Conservation (phyloP, 1,140 invertebrate species). For the Pollicipes pollicipes region DNA sequence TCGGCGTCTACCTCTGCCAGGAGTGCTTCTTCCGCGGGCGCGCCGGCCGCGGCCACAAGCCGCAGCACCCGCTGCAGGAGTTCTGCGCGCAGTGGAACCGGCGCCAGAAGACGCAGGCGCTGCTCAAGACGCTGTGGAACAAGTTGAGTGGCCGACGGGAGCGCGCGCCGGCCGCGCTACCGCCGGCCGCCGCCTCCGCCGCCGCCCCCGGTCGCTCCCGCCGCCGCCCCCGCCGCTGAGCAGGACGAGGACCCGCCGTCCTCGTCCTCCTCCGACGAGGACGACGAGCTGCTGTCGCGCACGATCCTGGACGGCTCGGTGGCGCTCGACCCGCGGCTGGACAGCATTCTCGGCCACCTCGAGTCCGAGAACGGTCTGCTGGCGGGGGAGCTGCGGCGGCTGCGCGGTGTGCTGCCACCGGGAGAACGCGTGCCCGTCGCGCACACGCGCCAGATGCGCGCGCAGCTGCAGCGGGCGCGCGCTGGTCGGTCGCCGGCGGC, state of each 20-base stretch:
- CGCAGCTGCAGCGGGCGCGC: constrained; percentile 79
- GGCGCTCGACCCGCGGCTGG: constrained; percentile 4
- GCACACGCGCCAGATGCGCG: constrained; percentile 53
- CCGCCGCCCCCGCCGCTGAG: constrained; percentile 7
- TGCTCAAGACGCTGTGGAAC: constrained; percentile 15
- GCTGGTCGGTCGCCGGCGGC: constrained; percentile 43
- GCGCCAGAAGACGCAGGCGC: constrained; percentile 11
- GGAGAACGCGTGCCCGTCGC: constrained; percentile 87
- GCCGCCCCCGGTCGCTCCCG: constrained; percentile 2
- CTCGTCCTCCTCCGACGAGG: background rate
- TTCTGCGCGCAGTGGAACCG: constrained; percentile 42
- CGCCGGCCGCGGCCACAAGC: constrained; percentile 48
- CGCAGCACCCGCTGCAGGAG: constrained; percentile 58
- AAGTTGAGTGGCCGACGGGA: constrained; percentile 6
- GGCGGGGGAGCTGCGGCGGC: constrained; percentile 73
- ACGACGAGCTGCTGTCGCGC: constrained; percentile 12
- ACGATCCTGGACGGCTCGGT: constrained; percentile 12
- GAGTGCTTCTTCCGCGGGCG: constrained; percentile 58
- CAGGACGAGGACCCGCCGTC: background rate
- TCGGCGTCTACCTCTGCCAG: constrained; percentile 60
- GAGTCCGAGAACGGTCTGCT: constrained; percentile 39
- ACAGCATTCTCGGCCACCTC: background rate
- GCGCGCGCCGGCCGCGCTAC: constrained; percentile 11
- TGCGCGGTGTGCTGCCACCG: constrained; percentile 96
- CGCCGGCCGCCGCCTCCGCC: constrained; percentile 8